Percentiles rank a stretch among this genome's conserved stretches.
phyloP scores from a whole-genome alignment of 2,888 invertebrate species.

The Dyspetes luteomarginatus region DNA sequence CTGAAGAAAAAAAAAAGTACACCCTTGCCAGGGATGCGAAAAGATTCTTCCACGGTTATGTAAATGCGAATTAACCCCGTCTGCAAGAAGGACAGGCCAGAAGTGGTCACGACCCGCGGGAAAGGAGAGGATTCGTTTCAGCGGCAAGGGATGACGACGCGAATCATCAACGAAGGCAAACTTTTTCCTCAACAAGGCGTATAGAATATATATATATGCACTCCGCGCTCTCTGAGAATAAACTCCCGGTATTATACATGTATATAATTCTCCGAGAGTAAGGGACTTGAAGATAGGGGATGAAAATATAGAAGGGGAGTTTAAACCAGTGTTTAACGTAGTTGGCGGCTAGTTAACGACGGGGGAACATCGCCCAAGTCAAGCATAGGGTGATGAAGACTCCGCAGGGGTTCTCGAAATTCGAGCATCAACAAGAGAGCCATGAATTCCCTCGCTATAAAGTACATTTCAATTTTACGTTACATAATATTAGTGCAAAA shows the following conservation, averaged over 20 bases:
- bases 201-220: not conserved
- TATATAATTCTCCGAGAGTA: slow-evolving; percentile 32
- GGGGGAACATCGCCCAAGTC: slow-evolving; percentile 68
- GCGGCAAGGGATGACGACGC: slow-evolving; percentile 28
- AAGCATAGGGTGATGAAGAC: slow-evolving; percentile 61
- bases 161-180: slow-evolving; percentile 43
- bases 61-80: slow-evolving; percentile 60
- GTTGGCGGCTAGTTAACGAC: slow-evolving; percentile 78
- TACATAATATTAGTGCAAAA: slow-evolving; percentile 21
- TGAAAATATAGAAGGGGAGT: slow-evolving; percentile 73
- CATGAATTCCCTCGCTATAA: slow-evolving; percentile 13
- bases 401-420: slow-evolving; percentile 72
- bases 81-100: slow-evolving; percentile 16
- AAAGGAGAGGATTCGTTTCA: slow-evolving; percentile 45
- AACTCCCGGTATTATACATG: not conserved
- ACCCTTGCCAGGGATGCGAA: slow-evolving; percentile 6
- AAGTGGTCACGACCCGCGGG: slow-evolving; percentile 36
- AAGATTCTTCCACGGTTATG: slow-evolving; percentile 40
- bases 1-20: slow-evolving; percentile 53
- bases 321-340: slow-evolving; percentile 80
- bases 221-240: slow-evolving; percentile 7
- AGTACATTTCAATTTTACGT: slow-evolving; percentile 35
- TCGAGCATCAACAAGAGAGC: slow-evolving; percentile 19
- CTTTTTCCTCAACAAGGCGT: slow-evolving; percentile 36
- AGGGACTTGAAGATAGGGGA: slow-evolving; percentile 53